Evolutionary conservation across 2,888 invertebrate species (phyloP).

Genomic region (Synergus gifuensis): DNA sequence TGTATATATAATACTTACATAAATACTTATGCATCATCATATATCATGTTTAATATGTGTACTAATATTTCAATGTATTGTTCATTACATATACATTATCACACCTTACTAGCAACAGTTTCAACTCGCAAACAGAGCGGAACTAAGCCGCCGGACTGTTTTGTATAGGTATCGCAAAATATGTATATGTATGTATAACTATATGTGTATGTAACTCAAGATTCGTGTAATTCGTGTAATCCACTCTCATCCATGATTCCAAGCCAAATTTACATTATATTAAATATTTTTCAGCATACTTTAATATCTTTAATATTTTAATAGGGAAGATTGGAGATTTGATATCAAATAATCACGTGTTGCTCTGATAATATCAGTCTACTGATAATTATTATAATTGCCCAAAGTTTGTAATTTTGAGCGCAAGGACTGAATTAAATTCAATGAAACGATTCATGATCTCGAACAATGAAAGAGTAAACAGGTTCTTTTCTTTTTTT

Average conservation of each 20-base stretch:
- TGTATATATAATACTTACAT: not conserved
- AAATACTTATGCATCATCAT: not conserved
- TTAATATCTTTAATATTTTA: too few species aligned
- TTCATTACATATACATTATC: not conserved
- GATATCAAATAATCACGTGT: not conserved
- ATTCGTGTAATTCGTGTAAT: conserved; percentile 1
- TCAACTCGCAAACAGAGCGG: conserved; percentile 28
- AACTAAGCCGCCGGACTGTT: conserved; percentile 12
- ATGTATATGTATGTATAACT: too few species aligned
- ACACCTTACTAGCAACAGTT: not conserved
- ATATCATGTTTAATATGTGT: not conserved
- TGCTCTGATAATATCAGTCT: not conserved
- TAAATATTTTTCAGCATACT: too few species aligned
- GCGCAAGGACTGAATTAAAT: not conserved
- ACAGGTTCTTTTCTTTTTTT: not conserved
- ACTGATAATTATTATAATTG: not conserved
- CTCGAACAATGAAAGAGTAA: not conserved
- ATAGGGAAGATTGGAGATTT: not conserved
- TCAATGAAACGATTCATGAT: not conserved
- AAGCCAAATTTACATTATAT: not conserved
- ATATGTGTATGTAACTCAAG: conserved; percentile 3
- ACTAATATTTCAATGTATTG: not conserved
- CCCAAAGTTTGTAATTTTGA: not conserved
- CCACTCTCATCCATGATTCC: conserved; percentile 7
- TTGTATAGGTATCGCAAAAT: not conserved